A percentile compares a stretch with the other conserved stretches of the same genome.
These are phyloP conservation scores for Irena cyanogastra DNA, from an alignment of 2,113 vertebrate species.

Conservation along the genomic window DNA sequence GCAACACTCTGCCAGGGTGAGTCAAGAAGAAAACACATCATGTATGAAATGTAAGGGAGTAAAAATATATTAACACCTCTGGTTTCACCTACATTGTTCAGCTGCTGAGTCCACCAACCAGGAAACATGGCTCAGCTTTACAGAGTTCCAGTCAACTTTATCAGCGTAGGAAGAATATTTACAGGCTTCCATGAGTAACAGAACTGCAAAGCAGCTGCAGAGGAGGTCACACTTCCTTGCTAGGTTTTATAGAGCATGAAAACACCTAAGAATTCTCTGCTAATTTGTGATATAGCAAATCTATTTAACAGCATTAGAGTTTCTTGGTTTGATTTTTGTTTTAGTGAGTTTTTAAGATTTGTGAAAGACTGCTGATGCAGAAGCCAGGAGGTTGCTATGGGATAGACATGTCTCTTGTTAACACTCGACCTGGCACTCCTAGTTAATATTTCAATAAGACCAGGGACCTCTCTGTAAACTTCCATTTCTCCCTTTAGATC, in stretches of 20 bases:
- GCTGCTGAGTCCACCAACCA: neutral
- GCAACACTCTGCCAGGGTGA: neutral
- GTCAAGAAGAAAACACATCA: neutral
- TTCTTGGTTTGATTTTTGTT: neutral
- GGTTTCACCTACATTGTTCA: neutral
- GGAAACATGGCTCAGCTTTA: fast-evolving
- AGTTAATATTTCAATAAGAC: neutral
- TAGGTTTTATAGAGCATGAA: neutral
- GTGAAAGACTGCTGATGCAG: neutral
- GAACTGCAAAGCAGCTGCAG: neutral
- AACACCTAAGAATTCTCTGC: neutral
- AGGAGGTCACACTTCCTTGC: neutral
- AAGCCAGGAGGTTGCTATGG: neutral
- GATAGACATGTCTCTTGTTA: neutral
- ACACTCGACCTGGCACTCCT: neutral
- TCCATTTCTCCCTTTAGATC: neutral
- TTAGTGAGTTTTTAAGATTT: neutral
- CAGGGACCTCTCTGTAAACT: neutral
- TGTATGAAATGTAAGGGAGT: neutral
- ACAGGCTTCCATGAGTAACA: neutral
- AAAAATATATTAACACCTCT: neutral
- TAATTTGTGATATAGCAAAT: neutral
- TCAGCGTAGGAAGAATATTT: neutral
- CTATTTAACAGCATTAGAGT: neutral
- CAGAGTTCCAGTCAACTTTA: neutral